These are phyloP conservation scores for Microplitis demolitor DNA, from an alignment of 1,140 invertebrate genomes.

Conservation along the genomic window DNA sequence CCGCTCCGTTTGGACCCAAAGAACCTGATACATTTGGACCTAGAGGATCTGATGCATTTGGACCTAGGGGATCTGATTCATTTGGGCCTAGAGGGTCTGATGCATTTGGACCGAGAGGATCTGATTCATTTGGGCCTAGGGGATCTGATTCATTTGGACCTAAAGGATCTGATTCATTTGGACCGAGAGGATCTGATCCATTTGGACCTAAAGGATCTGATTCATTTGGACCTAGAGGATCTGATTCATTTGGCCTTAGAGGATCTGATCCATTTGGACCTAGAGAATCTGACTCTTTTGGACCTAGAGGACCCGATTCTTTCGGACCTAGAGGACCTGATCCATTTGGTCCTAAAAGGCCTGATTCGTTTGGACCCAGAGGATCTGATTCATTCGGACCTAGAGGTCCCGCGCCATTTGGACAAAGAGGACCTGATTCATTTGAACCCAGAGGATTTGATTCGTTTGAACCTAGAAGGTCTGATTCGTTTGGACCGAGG, in stretches of 20 bases:
- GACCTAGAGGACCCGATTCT: slow-evolving; percentile 24
- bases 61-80: slow-evolving; percentile 9
- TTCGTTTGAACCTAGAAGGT: background rate
- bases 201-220: background rate
- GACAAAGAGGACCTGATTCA: slow-evolving; percentile 11
- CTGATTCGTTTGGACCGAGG: slow-evolving; percentile 26
- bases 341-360: slow-evolving; percentile 27
- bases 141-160: slow-evolving; percentile 24
- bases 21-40: background rate
- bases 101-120: background rate
- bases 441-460: slow-evolving; percentile 6
- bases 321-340: slow-evolving; percentile 28
- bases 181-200: background rate
- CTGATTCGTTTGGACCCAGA: slow-evolving; percentile 33
- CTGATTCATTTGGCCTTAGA: background rate
- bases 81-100: background rate
- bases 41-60: slow-evolving; percentile 16
- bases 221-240: background rate
- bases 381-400: slow-evolving; percentile 15
- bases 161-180: slow-evolving; percentile 1
- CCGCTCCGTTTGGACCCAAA: slow-evolving; percentile 2
- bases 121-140: slow-evolving; percentile 25
- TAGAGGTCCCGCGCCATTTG: slow-evolving; percentile 17
- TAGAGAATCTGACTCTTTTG: slow-evolving; percentile 16
- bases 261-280: slow-evolving; percentile 17